phyloP scores from a whole-genome alignment of 2,113 vertebrate genomes.

The Nestor notabilis region DNA sequence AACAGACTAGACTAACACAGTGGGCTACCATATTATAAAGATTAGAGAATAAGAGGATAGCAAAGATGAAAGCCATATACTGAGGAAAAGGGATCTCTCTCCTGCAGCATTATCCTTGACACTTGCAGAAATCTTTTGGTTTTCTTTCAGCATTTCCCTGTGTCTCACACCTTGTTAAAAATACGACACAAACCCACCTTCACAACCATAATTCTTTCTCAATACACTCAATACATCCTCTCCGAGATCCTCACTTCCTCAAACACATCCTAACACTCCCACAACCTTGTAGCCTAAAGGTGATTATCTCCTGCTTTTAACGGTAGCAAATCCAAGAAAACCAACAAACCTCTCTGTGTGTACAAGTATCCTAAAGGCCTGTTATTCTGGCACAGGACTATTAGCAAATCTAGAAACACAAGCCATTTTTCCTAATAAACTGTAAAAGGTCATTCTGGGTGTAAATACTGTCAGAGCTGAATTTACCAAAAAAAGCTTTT shows the following conservation, averaged over 20 bases:
- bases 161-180: not conserved
- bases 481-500: not conserved
- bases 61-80: not conserved
- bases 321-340: not conserved
- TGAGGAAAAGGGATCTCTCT: not conserved
- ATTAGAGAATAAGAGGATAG: not conserved
- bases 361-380: not conserved
- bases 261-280: not conserved
- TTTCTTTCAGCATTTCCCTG: not conserved
- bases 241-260: not conserved
- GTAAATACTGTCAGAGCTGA: not conserved
- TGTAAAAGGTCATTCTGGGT: not conserved
- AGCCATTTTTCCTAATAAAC: not conserved
- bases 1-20: not conserved
- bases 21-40: not conserved
- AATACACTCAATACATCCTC: not conserved
- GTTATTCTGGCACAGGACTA: not conserved
- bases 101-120: not conserved
- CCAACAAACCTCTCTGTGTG: accelerated
- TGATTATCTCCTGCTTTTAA: not conserved
- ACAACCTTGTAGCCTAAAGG: not conserved
- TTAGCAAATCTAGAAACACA: not conserved
- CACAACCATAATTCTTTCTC: not conserved
- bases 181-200: not conserved
- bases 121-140: not conserved